phyloP scores from a whole-genome alignment of 2,113 vertebrate species.

The Trochalopteron elliotii region DNA sequence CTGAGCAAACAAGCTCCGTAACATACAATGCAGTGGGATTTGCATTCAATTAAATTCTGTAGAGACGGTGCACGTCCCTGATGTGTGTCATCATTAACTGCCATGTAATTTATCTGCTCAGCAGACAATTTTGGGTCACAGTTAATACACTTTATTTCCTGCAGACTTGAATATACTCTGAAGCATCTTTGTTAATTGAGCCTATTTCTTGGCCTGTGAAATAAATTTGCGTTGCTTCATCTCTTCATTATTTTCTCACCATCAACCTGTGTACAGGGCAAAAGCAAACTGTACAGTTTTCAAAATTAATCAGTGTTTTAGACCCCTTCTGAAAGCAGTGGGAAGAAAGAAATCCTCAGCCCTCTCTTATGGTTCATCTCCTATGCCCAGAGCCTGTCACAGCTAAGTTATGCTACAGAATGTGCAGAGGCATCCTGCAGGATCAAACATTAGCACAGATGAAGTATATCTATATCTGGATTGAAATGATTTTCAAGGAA shows the following conservation, averaged over 20 bases:
- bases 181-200: not conserved
- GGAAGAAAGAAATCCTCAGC: not conserved
- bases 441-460: not conserved
- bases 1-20: not conserved
- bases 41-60: not conserved
- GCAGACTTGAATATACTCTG: not conserved
- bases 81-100: not conserved
- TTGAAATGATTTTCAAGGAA: not conserved
- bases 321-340: not conserved
- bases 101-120: not conserved
- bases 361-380: not conserved
- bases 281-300: not conserved
- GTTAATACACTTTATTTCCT: not conserved
- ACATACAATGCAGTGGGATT: rapidly evolving
- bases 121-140: not conserved
- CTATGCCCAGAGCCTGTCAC: not conserved
- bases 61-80: rapidly evolving
- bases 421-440: not conserved
- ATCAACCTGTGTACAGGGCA: not conserved
- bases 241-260: not conserved
- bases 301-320: not conserved
- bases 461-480: not conserved
- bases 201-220: not conserved
- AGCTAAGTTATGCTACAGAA: not conserved
- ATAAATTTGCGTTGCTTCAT: not conserved